These are phyloP conservation scores for Tyrannus savana DNA, from an alignment of 2,113 vertebrate species.

Conservation along the genomic window DNA sequence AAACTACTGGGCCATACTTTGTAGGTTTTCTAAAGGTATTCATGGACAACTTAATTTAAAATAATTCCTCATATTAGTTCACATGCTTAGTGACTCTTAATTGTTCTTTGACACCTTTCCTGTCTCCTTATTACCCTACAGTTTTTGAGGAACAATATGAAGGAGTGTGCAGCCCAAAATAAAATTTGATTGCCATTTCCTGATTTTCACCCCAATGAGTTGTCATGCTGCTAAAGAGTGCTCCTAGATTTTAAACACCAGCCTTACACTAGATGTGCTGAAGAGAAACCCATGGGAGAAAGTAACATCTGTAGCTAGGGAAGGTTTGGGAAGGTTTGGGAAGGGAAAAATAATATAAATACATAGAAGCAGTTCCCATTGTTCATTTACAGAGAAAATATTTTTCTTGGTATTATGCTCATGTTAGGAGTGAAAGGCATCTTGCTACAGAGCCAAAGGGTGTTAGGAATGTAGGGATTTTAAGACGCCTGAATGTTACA, in stretches of 20 bases:
- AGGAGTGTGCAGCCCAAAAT: not conserved
- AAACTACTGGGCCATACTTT: not conserved
- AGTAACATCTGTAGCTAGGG: not conserved
- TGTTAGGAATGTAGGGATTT: not conserved
- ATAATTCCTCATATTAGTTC: not conserved
- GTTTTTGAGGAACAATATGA: not conserved
- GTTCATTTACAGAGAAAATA: not conserved
- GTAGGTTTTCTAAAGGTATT: not conserved
- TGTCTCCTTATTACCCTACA: not conserved
- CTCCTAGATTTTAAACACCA: not conserved
- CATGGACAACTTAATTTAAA: not conserved
- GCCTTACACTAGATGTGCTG: not conserved
- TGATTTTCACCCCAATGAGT: not conserved
- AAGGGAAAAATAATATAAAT: not conserved
- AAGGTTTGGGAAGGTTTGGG: too few relatives aligned
- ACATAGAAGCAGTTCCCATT: not conserved
- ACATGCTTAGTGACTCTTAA: not conserved
- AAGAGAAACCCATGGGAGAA: not conserved
- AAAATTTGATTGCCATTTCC: not conserved
- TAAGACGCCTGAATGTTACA: not conserved
- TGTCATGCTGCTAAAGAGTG: not conserved
- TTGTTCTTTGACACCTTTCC: not conserved
- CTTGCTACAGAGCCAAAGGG: not conserved
- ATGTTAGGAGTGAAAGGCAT: not conserved
- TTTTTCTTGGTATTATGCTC: not conserved